Evolutionary conservation across 2,797 vertebrate genomes (phyloP), one percentile per base, ranked within the genome.

Genomic region (Diglossa cyanea): DNA sequence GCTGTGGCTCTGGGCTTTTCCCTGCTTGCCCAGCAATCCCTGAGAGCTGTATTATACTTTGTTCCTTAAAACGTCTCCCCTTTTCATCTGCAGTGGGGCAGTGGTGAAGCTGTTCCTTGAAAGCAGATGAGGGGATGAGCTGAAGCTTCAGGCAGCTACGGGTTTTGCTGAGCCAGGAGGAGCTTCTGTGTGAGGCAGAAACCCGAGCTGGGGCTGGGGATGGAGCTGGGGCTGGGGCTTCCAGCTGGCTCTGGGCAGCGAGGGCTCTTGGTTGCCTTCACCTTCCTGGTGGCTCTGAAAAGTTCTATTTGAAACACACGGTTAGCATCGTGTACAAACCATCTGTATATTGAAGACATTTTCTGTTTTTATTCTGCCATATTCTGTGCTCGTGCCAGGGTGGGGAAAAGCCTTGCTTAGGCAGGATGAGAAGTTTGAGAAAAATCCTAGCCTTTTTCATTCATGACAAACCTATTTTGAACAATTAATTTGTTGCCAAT

Each of bases 311-410:
- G 78, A 68, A 95, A 89, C n/a, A 62, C 3, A 11, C 67, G 51
- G 39, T 75, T 75, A 96, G 93, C 61, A 13, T 89, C 66, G 91
- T 79, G 50, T 28, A 73, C 16, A 33, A 97, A 88, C 95, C 96
- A 94, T 97, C 95, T 97, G 94, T 95, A 93, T 53, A 2, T 3
- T 60, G 35, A 35, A 87, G 86, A 17, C 7, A 2, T 35, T 54
- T 86, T 57, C 50, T 21, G 42, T 18, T 79, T 82, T 78, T 80
- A 48, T 89, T 73, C 58, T 84, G 44, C 57, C 0, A 0, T 50
- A 17, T 44, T 71, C 60, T 77, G 54, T 60, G 53, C 44, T 37
- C 42, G 11, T 63, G 48, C 60, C 53, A 70, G 54, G 14, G 20
- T 28, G 31, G 25, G 39, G 51, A 39, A 60, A 76, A 80, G n/a